Evolutionary conservation across 2,113 vertebrate genomes (phyloP), one percentile per base, ranked within the genome.

Genomic region (Xyrauchen texanus): DNA sequence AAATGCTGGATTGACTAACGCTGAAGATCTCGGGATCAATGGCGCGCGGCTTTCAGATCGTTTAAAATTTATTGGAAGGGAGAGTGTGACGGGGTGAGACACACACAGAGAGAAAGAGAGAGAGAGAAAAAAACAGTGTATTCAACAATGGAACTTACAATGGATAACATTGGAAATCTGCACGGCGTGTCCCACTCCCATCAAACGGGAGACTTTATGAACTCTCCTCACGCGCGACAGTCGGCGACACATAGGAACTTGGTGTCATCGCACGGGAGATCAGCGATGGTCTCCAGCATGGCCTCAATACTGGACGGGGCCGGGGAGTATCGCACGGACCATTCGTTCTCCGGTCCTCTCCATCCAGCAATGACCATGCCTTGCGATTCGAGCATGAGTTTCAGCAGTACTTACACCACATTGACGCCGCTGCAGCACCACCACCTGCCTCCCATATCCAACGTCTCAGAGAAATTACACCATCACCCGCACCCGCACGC

Each of bases 321-420:
- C 2, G 95, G 95, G 60, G 97, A 99, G 63, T 99, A 98, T 90
- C 96, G 97, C 82, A 86, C 93, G 60, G 97, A 98, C 80, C 95
- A 96, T 90, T 89, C 91, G 72, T 87, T 98, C 89, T 94, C 94
- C 12, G 95, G 92, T 8, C 94, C 96, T 68, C 88, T 97, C 90
- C 97, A 98, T 88, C 95, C 97, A 3, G 96, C 96, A 44, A 98
- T 98, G 96, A 96, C 94, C 91, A 96, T 98, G 96, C 94, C 97
- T 70, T 98, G 97, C 90, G 97, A 98, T 85, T 96, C 95, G 71
- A 95, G 94, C 45, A 95, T 96, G 94, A 95, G 94, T 88, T 88
- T 98, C 82, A 97, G 95, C 90, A 95, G 95, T 92, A 98, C 96
- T 88, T 98, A 98, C 92, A 96, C 96, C 65, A 98, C 96, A 13